Conservation (phyloP, 2,797 vertebrate genomes). For the Astyanax mexicanus region DNA sequence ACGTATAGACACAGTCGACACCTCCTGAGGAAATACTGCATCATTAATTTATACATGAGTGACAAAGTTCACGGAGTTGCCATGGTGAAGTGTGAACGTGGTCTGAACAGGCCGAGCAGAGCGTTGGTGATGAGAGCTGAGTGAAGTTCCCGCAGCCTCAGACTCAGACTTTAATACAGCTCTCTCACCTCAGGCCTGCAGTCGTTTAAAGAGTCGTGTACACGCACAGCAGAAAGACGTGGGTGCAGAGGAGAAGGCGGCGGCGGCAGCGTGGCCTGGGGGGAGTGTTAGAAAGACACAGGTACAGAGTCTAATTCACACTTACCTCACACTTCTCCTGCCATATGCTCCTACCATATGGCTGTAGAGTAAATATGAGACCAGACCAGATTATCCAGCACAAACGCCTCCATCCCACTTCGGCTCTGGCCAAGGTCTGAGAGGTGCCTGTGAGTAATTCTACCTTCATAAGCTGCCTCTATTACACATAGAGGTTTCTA, state of each 20-base stretch:
- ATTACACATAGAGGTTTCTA: background rate
- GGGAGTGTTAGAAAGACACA: conserved; percentile 2
- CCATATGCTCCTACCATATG: conserved; percentile 1
- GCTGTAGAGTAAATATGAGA: conserved; percentile 16
- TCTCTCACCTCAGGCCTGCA: background rate
- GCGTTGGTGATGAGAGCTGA: conserved; percentile 11
- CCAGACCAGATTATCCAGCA: background rate
- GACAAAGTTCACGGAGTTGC: conserved; percentile 16
- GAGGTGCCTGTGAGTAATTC: background rate
- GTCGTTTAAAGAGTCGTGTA: conserved; percentile 1
- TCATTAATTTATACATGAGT: conserved; percentile 8
- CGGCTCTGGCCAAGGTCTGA: background rate
- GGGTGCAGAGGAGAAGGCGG: background rate
- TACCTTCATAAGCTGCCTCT: background rate
- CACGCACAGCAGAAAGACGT: background rate
- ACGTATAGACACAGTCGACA: background rate
- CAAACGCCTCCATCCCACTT: background rate
- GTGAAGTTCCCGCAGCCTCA: background rate
- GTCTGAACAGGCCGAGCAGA: background rate
- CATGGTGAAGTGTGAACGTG: conserved; percentile 22
- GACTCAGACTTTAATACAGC: background rate
- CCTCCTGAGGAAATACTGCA: background rate
- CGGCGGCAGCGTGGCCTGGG: background rate
- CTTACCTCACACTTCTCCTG: background rate
- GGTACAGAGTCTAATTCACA: conserved; percentile 5